These are phyloP conservation scores for Leiothrix lutea DNA, from an alignment of 2,113 vertebrate species.

Conservation along the genomic window DNA sequence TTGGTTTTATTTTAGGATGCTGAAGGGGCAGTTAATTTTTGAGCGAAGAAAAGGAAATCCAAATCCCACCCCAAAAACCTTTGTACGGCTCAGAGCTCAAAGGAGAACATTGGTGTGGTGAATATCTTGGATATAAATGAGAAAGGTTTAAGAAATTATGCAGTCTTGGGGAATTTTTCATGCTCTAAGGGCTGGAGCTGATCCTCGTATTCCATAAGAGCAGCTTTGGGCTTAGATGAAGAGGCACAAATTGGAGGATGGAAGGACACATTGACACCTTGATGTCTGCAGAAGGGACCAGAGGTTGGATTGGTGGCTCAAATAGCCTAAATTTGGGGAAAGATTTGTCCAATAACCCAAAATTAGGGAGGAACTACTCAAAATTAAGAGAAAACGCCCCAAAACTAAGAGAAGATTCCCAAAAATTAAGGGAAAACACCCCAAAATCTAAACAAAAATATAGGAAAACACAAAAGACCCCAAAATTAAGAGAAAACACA, in stretches of 20 bases:
- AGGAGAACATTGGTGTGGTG: fast-evolving
- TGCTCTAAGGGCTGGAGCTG: neutral
- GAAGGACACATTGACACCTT: neutral
- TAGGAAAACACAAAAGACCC: neutral
- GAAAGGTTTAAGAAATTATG: neutral
- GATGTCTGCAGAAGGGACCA: neutral
- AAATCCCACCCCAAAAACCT: no score
- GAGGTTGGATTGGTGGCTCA: neutral
- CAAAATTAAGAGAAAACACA: neutral
- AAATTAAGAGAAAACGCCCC: neutral
- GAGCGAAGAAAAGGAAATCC: fast-evolving
- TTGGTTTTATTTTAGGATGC: neutral
- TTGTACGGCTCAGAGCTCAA: fast-evolving
- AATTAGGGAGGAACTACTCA: neutral
- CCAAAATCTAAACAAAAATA: no score
- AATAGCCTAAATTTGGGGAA: neutral
- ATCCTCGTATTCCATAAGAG: neutral
- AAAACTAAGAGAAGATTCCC: neutral
- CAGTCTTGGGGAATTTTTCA: no score
- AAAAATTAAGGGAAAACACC: neutral
- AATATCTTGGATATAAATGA: fast-evolving
- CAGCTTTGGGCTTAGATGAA: no score
- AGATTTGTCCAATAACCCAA: neutral
- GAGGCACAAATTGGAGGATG: neutral
- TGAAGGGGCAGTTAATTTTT: neutral